Percentiles rank a stretch among this genome's conserved stretches.
Conservation (phyloP, 2,797 vertebrate species). For the Pseudotriccus pelzelni region DNA sequence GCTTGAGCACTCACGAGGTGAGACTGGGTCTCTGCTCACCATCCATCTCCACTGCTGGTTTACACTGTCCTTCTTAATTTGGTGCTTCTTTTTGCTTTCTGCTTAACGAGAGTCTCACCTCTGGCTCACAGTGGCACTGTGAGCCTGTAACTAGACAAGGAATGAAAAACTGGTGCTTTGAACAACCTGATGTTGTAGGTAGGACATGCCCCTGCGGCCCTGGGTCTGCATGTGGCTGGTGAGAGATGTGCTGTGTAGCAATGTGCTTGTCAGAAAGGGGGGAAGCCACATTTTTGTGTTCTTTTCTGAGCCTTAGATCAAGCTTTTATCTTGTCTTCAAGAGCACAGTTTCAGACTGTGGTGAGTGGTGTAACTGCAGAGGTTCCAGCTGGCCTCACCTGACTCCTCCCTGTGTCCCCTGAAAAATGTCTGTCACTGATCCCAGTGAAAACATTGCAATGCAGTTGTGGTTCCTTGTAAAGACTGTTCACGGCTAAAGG, state of each 20-base stretch:
- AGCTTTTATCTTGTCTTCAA: background rate
- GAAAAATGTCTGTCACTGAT: background rate
- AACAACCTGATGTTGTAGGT: background rate
- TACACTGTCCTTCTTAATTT: background rate
- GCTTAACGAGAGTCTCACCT: background rate
- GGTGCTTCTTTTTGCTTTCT: background rate
- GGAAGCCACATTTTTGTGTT: background rate
- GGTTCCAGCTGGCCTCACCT: background rate
- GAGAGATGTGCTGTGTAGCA: background rate
- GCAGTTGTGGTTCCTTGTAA: background rate
- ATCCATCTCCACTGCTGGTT: background rate
- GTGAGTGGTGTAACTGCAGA: background rate
- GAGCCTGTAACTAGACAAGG: background rate
- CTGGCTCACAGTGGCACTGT: background rate
- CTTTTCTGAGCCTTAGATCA: background rate
- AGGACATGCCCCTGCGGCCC: background rate
- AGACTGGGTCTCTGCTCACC: background rate
- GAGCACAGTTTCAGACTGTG: accelerated
- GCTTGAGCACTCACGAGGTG: accelerated
- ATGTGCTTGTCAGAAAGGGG: background rate
- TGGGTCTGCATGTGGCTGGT: background rate
- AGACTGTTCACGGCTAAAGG: background rate
- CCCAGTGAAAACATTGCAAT: background rate
- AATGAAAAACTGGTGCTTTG: background rate
- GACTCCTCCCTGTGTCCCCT: background rate